Evolutionary conservation across 2,888 invertebrate genomes (phyloP), one percentile per base, ranked within the genome.

Genomic region (Gerris lacustris): DNA sequence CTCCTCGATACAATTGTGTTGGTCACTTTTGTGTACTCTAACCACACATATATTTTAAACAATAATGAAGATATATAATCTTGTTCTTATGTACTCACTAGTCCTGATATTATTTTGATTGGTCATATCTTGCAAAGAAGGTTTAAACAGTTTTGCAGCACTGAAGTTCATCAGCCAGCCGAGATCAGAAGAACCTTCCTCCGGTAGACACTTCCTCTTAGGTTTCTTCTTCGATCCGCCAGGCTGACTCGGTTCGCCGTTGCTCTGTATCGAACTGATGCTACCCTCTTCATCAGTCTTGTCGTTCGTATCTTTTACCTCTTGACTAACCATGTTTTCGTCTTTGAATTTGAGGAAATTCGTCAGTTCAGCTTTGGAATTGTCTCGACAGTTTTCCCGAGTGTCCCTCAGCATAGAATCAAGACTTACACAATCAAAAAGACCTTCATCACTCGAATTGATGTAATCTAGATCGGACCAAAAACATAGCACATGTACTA

Each of bases 111-210:
- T 15, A 44, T 69, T 64, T 69, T 69, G 68, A 66, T 15, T 62
- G 45, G 43, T 18, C 45, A 69, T 71, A 63, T 69, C 55, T 5
- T 55, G 55, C 9, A 55, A 15, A 9, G 55, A 55, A 55, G 64
- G 31, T 64, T 64, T 64, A 69, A 77, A 77, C 17, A 77, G 73
- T 6, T 77, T 77, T 44, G 77, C 76, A 18, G 77, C 77, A 67
- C 77, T 76, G 70, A 77, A 75, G 68, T 76, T 76, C 71, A 77
- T 73, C 67, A 77, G 72, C 77, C 77, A 77, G 6, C 75, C 75
- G 9, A 77, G 68, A 71, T 74, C 76, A 43, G 71, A 71, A 62
- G 72, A 68, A 7, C 67, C 73, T 17, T 72, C 72, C 11, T 71
- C 74, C 43, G 15, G 15, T 55, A 15, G 9, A 55, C 15, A 11